Evolutionary conservation across 1,140 invertebrate genomes (phyloP), one percentile per base, ranked within the genome.

Genomic region (Pteromalus puparum): DNA sequence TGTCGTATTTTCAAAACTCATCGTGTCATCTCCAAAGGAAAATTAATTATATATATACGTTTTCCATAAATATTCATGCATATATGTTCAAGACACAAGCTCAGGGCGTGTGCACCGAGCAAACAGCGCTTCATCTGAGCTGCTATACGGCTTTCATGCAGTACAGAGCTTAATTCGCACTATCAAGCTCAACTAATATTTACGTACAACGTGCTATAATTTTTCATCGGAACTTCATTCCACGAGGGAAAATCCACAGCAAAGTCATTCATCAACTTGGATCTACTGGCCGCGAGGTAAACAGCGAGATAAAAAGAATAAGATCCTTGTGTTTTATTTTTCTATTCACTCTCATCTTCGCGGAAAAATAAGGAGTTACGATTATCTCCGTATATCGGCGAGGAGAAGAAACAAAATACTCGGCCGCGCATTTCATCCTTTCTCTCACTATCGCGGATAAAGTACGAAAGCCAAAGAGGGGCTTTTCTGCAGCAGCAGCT

Each of bases 391-490:
- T 2, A 15, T 72, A 12, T n/a, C 18, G 21, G 15, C 3, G 12
- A 48, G 46, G 67, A n/a, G 10, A 4, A 48, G 34, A 73, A 83
- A 83, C 34, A 78, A 72, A 78, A 83, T 72, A 38, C 34, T 70
- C 18, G 53, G 53, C 21, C 18, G 30, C 9, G 38, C 38, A 15
- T 74, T 53, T 81, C 61, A 61, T 42, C 18, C 13, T 13, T n/a
- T 61, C 53, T 21, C n/a, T 30, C 9, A 15, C 15, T 10, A 12
- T 12, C 75, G 24, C 18, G 77, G n/a, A 30, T 84, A 65, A 83
- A 78, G 21, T 42, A n/a, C 3, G 21, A 80, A 74, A 80, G 34
- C 67, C 3, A 80, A 80, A 80, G 65, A 80, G 15, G 34, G 67
- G n/a, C 53, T 78, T 78, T 65, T 30, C 53, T 61, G 53, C 5